These are phyloP conservation scores for Troides oblongomaculatus DNA, from an alignment of 2,888 invertebrate genomes.

Conservation along the genomic window DNA sequence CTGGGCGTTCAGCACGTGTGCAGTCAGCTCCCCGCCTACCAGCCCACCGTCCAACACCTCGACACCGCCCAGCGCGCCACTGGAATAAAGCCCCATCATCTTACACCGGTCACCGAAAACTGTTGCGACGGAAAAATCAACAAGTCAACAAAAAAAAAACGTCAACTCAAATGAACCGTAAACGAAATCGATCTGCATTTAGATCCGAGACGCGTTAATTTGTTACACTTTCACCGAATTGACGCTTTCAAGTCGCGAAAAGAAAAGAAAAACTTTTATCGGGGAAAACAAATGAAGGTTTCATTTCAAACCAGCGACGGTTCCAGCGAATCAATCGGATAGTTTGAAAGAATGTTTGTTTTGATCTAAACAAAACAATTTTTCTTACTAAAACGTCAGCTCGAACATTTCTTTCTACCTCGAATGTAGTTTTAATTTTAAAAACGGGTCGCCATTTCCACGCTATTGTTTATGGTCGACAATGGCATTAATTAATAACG, in stretches of 20 bases:
- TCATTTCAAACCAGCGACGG: conserved; percentile 21
- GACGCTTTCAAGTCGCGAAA: conserved; percentile 22
- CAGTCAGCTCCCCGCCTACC: conserved; percentile 68
- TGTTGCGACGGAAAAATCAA: conserved; percentile 32
- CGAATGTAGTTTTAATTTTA: background rate
- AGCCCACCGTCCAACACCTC: conserved; percentile 70
- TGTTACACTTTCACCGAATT: conserved; percentile 26
- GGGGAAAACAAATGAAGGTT: conserved; percentile 24
- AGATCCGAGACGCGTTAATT: conserved; percentile 22
- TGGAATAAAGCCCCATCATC: conserved; percentile 76
- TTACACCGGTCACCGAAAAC: conserved; percentile 40
- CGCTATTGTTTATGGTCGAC: conserved; percentile 14
- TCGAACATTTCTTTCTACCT: conserved; percentile 4
- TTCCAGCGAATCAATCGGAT: background rate
- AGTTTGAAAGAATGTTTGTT: background rate
- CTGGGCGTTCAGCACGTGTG: conserved; percentile 70
- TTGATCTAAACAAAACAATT: background rate
- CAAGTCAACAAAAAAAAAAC: conserved; percentile 36
- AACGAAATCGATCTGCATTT: conserved; percentile 21
- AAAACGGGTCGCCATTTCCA: background rate
- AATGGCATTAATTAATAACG: conserved; percentile 4
- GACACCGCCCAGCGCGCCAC: conserved; percentile 79
- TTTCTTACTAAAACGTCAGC: conserved; percentile 13
- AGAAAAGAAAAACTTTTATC: conserved; percentile 9
- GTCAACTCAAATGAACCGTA: conserved; percentile 29